These are phyloP conservation scores for Chrysodeixis includens DNA, from an alignment of 2,888 invertebrate species.

Conservation along the genomic window DNA sequence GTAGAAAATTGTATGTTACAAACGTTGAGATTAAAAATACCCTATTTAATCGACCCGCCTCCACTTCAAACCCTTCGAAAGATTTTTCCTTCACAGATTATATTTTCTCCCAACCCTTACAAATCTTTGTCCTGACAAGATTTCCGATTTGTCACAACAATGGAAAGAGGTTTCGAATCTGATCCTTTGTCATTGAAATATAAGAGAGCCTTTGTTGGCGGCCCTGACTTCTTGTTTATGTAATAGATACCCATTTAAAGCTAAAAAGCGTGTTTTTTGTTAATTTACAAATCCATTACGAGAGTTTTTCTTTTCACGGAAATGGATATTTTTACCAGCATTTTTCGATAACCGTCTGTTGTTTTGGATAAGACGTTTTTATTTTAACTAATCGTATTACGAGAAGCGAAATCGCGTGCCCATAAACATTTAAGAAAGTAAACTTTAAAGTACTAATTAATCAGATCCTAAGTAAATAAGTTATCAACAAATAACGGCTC, in stretches of 20 bases:
- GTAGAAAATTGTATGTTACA: too few species aligned
- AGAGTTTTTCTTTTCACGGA: background rate
- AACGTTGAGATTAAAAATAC: too few species aligned
- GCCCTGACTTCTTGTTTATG: constrained; percentile 19
- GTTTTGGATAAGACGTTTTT: too few species aligned
- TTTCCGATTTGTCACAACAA: constrained; percentile 31
- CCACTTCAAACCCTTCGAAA: too few species aligned
- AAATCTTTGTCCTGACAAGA: constrained; percentile 21
- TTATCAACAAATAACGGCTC: background rate
- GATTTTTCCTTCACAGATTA: constrained; percentile 12
- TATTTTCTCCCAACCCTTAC: constrained; percentile 14
- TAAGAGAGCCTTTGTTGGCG: constrained; percentile 18
- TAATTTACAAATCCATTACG: background rate
- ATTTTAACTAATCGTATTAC: too few species aligned
- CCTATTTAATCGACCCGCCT: too few species aligned
- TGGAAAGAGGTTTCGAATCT: constrained; percentile 23
- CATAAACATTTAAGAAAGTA: too few species aligned
- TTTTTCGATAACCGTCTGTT: too few species aligned
- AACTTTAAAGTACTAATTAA: background rate
- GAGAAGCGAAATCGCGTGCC: too few species aligned
- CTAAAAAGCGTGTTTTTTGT: background rate
- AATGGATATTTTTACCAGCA: background rate
- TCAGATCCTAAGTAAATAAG: background rate
- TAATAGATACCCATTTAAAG: constrained; percentile 13
- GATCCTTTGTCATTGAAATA: constrained; percentile 39